Percentiles rank a stretch among this genome's conserved stretches.
phyloP scores from a whole-genome alignment of 1,140 invertebrate species.

The Megalonaias nervosa region DNA sequence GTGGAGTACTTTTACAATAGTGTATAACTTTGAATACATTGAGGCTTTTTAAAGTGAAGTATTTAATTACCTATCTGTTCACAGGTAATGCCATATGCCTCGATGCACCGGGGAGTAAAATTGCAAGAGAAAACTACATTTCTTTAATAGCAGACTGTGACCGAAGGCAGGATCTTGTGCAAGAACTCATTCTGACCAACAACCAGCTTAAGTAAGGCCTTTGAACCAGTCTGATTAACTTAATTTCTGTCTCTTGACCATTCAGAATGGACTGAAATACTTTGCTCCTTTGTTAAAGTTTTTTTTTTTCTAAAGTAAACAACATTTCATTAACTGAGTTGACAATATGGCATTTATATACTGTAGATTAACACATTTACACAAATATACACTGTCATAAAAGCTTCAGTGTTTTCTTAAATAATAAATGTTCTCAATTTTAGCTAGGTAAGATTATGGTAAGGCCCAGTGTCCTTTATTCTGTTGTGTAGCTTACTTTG shows the following conservation, averaged over 20 bases:
- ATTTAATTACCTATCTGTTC: conserved; percentile 8
- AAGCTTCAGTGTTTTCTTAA: too few species aligned
- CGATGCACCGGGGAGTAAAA: conserved; percentile 39
- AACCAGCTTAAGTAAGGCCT: not conserved
- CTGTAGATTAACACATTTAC: too few species aligned
- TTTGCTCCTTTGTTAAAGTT: not conserved
- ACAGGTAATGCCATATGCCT: conserved; percentile 37
- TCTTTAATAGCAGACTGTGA: not conserved
- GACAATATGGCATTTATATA: not conserved
- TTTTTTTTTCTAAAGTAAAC: not conserved
- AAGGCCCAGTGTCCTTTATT: too few species aligned
- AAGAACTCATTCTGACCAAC: too few species aligned
- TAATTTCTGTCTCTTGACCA: not conserved
- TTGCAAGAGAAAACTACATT: conserved; percentile 32
- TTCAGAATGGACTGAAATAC: not conserved
- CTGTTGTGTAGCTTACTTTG: too few species aligned
- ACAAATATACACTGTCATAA: not conserved
- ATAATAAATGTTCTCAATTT: too few species aligned
- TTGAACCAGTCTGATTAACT: not conserved
- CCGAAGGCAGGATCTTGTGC: too few species aligned
- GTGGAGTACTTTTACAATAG: too few species aligned
- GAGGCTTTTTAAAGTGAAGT: not conserved
- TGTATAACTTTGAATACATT: not conserved
- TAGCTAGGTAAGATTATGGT: too few species aligned
- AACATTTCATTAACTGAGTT: not conserved